Evolutionary conservation across 2,888 invertebrate genomes (phyloP).

Genomic region (Gastrophysa polygoni): DNA sequence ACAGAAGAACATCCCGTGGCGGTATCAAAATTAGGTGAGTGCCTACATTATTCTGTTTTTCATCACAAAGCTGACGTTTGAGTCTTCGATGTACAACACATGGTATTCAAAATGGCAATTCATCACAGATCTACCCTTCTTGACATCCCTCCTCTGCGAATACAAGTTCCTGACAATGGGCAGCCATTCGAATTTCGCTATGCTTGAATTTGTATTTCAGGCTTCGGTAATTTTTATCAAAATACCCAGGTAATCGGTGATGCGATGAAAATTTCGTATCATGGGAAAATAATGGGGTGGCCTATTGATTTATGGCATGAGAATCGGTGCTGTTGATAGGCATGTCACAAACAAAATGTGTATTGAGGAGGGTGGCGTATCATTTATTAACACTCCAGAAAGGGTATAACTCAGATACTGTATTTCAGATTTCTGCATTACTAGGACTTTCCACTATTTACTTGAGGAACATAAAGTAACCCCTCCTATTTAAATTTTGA

Average conservation of each 20-base stretch:
- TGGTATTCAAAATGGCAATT: conserved; percentile 9
- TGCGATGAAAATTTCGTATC: conserved; percentile 17
- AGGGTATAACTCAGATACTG: too few species aligned
- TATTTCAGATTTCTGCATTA: too few species aligned
- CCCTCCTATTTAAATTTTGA: too few species aligned
- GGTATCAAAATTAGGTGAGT: background rate
- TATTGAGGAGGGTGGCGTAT: background rate
- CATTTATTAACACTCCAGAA: background rate
- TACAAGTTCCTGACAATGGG: conserved; percentile 33
- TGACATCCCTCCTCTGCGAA: conserved; percentile 19
- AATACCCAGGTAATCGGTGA: conserved; percentile 12
- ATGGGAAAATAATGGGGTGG: conserved; percentile 15
- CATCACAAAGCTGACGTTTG: background rate
- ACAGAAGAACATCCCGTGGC: background rate
- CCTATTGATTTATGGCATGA: background rate
- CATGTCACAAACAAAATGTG: background rate
- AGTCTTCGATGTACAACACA: background rate
- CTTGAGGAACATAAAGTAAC: too few species aligned
- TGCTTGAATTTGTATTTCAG: conserved; percentile 42
- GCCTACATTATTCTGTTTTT: too few species aligned
- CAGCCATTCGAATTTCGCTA: conserved; percentile 44
- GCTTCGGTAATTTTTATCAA: conserved; percentile 27
- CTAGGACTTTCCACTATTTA: too few species aligned
- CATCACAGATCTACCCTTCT: conserved; percentile 9
- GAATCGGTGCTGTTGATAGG: background rate